Conservation (phyloP, 1,140 invertebrate species). For the Diploscapter pachys region DNA sequence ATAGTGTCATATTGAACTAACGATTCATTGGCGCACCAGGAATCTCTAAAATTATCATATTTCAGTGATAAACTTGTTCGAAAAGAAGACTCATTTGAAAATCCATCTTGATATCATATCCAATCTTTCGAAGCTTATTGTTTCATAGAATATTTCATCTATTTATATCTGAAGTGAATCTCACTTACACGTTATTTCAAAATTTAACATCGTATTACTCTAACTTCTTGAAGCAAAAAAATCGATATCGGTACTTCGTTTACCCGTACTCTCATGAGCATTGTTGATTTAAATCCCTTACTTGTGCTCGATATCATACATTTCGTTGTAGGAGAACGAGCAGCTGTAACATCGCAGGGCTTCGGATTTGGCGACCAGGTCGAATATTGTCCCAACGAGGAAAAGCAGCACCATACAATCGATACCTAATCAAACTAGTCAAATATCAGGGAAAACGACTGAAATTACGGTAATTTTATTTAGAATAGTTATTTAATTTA, state of each 20-base stretch:
- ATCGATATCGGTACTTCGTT: background rate
- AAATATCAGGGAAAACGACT: no score
- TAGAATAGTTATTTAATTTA: no score
- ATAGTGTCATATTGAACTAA: conserved; percentile 27
- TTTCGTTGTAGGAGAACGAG: conserved; percentile 35
- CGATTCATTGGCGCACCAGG: conserved; percentile 35
- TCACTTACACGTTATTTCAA: no score
- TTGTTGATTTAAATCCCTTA: conserved; percentile 1
- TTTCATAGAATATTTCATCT: background rate
- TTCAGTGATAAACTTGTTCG: background rate
- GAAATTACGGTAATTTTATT: no score
- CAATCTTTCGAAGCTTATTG: no score
- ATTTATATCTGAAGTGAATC: background rate
- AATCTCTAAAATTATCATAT: conserved; percentile 17
- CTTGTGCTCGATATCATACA: conserved; percentile 36
- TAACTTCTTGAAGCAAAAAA: background rate
- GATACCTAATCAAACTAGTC: no score
- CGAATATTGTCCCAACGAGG: background rate
- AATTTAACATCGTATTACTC: background rate
- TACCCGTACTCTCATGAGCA: background rate
- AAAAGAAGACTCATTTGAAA: background rate
- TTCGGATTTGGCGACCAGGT: no score
- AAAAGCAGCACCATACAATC: background rate
- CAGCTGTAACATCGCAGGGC: conserved; percentile 30
- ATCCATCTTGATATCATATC: background rate